phyloP scores from a whole-genome alignment of 2,113 vertebrate species.

The Ameiurus melas region DNA sequence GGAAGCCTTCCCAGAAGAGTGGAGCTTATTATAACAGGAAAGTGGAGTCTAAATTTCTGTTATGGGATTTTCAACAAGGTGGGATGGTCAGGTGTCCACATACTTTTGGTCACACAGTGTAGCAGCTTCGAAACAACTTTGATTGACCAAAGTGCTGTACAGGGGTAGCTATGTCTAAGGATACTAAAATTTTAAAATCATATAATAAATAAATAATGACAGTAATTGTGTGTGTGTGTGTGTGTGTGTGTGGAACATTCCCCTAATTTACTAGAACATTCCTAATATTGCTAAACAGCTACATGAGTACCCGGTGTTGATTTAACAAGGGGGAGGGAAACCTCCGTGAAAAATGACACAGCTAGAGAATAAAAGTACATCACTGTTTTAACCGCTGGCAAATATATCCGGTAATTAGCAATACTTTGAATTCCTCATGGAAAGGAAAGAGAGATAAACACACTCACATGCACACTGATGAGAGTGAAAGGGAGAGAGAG shows the following conservation, averaged over 20 bases:
- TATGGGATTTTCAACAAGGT: too few relatives aligned
- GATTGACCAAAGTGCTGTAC: too few relatives aligned
- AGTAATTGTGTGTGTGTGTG: neutral
- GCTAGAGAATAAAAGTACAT: neutral
- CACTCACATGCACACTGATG: neutral
- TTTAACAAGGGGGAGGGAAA: neutral
- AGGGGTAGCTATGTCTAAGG: too few relatives aligned
- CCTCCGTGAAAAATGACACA: neutral
- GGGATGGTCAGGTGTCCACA: too few relatives aligned
- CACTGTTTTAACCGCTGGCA: neutral
- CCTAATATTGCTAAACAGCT: neutral
- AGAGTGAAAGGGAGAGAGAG: neutral
- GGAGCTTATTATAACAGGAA: too few relatives aligned
- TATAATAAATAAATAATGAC: neutral
- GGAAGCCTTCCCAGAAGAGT: neutral
- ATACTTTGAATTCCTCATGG: neutral
- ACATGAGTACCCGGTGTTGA: neutral
- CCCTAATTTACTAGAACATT: neutral
- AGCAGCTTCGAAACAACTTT: too few relatives aligned
- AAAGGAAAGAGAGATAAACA: slow-evolving; percentile 24
- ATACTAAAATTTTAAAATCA: too few relatives aligned
- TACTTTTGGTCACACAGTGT: too few relatives aligned
- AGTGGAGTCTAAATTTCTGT: too few relatives aligned
- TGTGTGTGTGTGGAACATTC: neutral
- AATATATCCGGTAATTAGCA: neutral